Conservation (phyloP, 2,797 vertebrate species). For the Tapera naevia region DNA sequence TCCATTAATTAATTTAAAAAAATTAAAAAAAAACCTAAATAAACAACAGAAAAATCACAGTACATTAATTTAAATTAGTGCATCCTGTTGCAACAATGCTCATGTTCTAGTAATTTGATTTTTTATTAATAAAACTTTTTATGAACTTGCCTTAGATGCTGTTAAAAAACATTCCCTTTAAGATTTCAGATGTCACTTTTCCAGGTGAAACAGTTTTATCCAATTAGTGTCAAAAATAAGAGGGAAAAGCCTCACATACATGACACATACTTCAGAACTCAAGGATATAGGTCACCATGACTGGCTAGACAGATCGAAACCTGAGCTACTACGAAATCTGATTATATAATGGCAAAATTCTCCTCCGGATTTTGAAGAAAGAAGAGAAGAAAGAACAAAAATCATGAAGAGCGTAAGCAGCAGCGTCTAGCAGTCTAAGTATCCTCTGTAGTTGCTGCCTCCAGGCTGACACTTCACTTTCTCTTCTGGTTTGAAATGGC, state of each 20-base stretch:
- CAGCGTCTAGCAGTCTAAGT: not conserved
- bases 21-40: not conserved
- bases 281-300: not conserved
- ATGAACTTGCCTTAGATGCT: not conserved
- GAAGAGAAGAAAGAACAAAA: not conserved
- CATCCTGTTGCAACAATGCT: not conserved
- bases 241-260: not conserved
- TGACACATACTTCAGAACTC: not conserved
- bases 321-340: not conserved
- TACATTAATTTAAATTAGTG: not conserved
- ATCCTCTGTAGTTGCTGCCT: not conserved
- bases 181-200: not conserved
- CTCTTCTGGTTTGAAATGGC: not conserved
- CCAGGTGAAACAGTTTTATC: not conserved
- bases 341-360: not conserved
- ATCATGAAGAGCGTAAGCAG: not conserved
- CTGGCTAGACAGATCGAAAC: not conserved
- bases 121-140: not conserved
- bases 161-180: not conserved
- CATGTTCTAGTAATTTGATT: not conserved
- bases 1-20: not conserved
- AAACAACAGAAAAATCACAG: not conserved
- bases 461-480: not conserved
- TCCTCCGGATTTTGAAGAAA: not conserved
- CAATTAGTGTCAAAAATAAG: conserved; percentile 14